These are phyloP conservation scores for Phyllotis vaccarum DNA, from an alignment of 2,797 vertebrate species.

Conservation along the genomic window DNA sequence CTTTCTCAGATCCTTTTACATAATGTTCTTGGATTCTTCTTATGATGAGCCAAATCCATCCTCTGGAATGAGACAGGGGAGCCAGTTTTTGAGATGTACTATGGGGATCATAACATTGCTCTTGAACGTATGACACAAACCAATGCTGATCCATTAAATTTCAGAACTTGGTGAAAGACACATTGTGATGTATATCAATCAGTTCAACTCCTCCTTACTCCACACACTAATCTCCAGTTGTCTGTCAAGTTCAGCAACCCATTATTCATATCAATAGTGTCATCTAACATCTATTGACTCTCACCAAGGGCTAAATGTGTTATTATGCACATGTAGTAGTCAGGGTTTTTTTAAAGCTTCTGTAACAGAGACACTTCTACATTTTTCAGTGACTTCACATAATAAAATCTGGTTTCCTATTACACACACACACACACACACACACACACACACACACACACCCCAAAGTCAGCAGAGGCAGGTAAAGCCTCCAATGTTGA, in stretches of 20 bases:
- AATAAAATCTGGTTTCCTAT: neutral
- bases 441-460: neutral
- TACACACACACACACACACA: neutral
- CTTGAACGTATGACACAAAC: neutral
- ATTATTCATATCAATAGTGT: neutral
- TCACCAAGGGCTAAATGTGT: neutral
- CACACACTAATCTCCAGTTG: neutral
- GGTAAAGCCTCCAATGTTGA: neutral
- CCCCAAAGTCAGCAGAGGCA: neutral
- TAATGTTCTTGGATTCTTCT: neutral
- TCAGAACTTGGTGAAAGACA: slow-evolving; percentile 58
- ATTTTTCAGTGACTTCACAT: neutral
- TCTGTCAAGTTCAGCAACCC: slow-evolving; percentile 3
- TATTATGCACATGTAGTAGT: neutral
- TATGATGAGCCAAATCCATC: neutral
- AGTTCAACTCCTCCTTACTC: slow-evolving; percentile 58
- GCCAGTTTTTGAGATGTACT: neutral
- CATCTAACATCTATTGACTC: neutral
- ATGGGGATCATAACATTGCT: neutral
- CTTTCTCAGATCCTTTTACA: neutral
- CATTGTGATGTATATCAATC: slow-evolving; percentile 54
- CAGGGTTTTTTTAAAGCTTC: neutral
- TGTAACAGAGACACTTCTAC: neutral
- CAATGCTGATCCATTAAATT: neutral
- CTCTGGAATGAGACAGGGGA: neutral